Evolutionary conservation across 2,797 vertebrate species (phyloP).

Genomic region (Acestrorhynchus altus): DNA sequence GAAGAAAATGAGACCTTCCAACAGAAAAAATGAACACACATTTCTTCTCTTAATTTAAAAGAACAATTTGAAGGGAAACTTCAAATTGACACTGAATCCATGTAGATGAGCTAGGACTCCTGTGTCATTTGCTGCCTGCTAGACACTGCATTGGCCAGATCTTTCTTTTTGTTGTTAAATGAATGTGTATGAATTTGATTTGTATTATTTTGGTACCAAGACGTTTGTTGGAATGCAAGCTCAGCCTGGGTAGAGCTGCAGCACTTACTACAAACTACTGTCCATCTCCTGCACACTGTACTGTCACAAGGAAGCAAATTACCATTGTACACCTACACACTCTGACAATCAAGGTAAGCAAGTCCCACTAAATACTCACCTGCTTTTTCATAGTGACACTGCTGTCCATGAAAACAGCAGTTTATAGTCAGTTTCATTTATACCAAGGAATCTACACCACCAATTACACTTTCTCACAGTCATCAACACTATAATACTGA

Average conservation of each 20-base stretch:
- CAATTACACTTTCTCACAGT: slow-evolving; percentile 58
- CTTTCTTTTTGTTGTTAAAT: no score
- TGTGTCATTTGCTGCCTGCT: no score
- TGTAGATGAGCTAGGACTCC: no score
- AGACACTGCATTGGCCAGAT: no score
- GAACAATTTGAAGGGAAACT: no score
- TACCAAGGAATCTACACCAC: slow-evolving; percentile 33
- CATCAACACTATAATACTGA: slow-evolving; percentile 60
- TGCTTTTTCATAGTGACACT: slow-evolving; percentile 70
- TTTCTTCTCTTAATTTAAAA: no score
- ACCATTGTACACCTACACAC: background rate
- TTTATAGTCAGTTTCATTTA: slow-evolving; percentile 26
- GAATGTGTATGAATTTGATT: no score
- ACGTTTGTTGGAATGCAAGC: slow-evolving; percentile 51
- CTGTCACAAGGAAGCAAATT: slow-evolving; percentile 64
- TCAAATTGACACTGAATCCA: no score
- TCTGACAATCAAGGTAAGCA: background rate
- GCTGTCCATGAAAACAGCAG: slow-evolving; percentile 52
- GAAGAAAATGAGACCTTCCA: no score
- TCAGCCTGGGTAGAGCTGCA: slow-evolving; percentile 64
- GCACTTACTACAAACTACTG: slow-evolving; percentile 70
- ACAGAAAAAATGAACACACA: no score
- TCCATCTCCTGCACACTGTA: slow-evolving; percentile 74
- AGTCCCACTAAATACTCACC: slow-evolving; percentile 58
- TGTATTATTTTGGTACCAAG: background rate